Conservation (phyloP, 2,113 vertebrate species). For the Phocoena phocoena region DNA sequence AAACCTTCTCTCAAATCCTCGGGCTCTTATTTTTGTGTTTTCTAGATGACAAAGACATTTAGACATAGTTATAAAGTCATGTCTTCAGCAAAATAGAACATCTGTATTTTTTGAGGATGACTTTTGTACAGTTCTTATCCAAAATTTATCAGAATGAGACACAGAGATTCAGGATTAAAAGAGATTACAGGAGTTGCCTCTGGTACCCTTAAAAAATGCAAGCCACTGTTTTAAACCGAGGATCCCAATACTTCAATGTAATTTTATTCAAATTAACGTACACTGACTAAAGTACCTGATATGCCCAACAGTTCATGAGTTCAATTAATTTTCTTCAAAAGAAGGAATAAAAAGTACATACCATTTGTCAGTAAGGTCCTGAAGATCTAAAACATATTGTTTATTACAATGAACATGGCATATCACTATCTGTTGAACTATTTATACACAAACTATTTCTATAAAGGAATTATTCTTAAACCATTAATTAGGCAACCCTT, state of each 20-base stretch:
- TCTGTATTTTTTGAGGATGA: neutral
- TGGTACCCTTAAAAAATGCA: neutral
- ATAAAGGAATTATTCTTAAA: neutral
- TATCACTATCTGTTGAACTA: neutral
- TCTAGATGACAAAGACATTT: conserved; percentile 32
- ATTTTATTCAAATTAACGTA: neutral
- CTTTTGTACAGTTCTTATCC: neutral
- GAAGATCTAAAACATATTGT: neutral
- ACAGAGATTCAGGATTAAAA: neutral
- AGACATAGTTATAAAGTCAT: neutral
- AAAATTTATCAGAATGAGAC: neutral
- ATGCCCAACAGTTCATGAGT: neutral
- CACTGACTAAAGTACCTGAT: neutral
- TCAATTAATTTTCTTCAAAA: neutral
- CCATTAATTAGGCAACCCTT: neutral
- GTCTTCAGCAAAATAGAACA: neutral
- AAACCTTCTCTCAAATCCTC: neutral
- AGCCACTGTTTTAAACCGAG: neutral
- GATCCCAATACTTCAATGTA: neutral
- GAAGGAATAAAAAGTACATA: neutral
- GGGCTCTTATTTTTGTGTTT: conserved; percentile 2
- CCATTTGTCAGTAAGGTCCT: neutral
- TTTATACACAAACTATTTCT: neutral
- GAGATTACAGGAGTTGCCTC: neutral
- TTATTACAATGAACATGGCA: neutral